Percentiles rank a stretch among this genome's conserved stretches.
Conservation (phyloP, 2,797 vertebrate species). For the Anisognathus igniventris region DNA sequence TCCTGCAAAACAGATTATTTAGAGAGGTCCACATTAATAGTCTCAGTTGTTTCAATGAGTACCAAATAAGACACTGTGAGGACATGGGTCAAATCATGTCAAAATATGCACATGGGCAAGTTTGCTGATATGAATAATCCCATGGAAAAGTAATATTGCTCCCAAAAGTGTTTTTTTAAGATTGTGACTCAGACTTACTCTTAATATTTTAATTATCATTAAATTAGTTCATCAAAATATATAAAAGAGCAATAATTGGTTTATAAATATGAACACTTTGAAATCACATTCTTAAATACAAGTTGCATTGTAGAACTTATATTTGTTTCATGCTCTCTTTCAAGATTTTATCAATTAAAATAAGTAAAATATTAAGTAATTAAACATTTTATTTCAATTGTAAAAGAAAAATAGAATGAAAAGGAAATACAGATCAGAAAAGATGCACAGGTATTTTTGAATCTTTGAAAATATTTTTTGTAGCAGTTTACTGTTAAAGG, state of each 20-base stretch:
- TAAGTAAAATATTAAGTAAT: slow-evolving; percentile 4
- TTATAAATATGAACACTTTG: neutral
- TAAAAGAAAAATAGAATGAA: neutral
- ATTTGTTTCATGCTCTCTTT: neutral
- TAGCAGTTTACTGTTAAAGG: slow-evolving; percentile 58
- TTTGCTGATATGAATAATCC: neutral
- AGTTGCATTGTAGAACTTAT: neutral
- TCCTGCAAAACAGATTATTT: neutral
- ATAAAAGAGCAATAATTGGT: neutral
- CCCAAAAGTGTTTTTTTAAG: neutral
- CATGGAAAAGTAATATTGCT: neutral
- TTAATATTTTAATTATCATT: neutral
- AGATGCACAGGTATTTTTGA: slow-evolving; percentile 19
- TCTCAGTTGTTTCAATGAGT: neutral
- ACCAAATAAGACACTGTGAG: neutral
- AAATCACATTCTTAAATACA: neutral
- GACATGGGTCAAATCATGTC: neutral
- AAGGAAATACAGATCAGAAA: neutral
- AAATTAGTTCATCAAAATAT: neutral
- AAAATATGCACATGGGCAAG: neutral
- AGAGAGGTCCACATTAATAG: neutral
- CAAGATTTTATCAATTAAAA: neutral
- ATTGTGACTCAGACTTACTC: neutral
- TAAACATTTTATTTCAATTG: neutral
- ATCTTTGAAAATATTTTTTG: slow-evolving; percentile 45